phyloP scores from a whole-genome alignment of 1,140 invertebrate genomes.

The Nautilus pompilius region DNA sequence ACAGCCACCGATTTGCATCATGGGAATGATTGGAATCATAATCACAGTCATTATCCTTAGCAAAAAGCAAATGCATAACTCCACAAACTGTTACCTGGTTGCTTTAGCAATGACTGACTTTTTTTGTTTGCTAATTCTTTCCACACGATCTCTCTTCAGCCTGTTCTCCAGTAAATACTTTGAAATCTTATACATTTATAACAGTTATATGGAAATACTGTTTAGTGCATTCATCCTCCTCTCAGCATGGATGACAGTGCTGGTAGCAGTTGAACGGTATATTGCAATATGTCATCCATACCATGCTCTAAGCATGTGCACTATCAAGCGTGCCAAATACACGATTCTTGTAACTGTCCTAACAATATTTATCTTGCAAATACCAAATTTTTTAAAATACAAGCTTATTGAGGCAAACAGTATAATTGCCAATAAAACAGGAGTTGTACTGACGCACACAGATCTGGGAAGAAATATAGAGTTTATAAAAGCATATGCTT shows the following conservation, averaged over 20 bases:
- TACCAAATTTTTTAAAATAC: constrained; percentile 36
- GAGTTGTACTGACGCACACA: constrained; percentile 9
- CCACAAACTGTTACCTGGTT: constrained; percentile 72
- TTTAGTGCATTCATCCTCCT: constrained; percentile 46
- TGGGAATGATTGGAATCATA: constrained; percentile 70
- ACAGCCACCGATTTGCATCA: constrained; percentile 66
- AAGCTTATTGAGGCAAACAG: constrained; percentile 6
- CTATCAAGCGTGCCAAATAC: constrained; percentile 59
- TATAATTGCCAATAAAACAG: constrained; percentile 3
- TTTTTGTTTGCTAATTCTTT: constrained; percentile 64
- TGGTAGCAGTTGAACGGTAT: constrained; percentile 74
- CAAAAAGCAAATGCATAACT: constrained; percentile 70
- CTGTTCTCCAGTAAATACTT: background rate
- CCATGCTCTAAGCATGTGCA: constrained; percentile 66
- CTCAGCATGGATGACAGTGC: constrained; percentile 67
- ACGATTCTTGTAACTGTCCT: constrained; percentile 65
- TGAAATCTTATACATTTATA: constrained; percentile 12
- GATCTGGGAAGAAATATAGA: constrained; percentile 52
- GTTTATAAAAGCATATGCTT: constrained; percentile 64
- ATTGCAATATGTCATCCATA: constrained; percentile 72
- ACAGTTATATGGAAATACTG: constrained; percentile 25
- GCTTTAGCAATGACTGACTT: constrained; percentile 72
- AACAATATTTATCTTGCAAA: constrained; percentile 62
- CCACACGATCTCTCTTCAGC: constrained; percentile 21
- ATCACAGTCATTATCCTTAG: constrained; percentile 73